These are phyloP conservation scores for Dryadula phaetusa DNA, from an alignment of 2,888 invertebrate species.

Conservation along the genomic window DNA sequence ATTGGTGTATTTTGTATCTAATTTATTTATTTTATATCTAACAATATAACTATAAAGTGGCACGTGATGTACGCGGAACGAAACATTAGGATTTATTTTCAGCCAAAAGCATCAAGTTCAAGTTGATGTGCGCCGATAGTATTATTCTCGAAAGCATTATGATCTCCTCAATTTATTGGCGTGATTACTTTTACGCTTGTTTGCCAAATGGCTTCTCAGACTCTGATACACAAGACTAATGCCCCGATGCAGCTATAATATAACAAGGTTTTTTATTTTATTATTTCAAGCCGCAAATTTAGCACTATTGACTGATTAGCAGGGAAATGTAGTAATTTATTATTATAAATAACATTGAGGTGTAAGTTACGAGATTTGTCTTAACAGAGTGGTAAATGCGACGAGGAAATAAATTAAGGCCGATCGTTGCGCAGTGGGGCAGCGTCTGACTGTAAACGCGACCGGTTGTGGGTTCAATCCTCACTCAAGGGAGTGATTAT, in stretches of 20 bases:
- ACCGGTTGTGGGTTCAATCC: no score
- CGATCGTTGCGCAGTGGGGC: no score
- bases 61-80: constrained; percentile 21
- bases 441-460: no score
- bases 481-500: no score
- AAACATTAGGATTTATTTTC: constrained; percentile 58
- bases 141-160: constrained; percentile 55
- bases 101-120: constrained; percentile 70
- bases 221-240: constrained; percentile 38
- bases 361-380: no score
- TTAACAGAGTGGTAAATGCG: no score
- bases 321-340: not conserved
- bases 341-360: no score
- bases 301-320: not conserved
- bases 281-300: not conserved
- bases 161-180: constrained; percentile 40
- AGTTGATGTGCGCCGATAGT: constrained; percentile 49
- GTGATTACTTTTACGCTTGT: constrained; percentile 27
- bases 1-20: constrained; percentile 23
- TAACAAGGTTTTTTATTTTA: not conserved
- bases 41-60: constrained; percentile 5
- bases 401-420: no score
- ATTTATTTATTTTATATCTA: not conserved
- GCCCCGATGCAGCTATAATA: not conserved
- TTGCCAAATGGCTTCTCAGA: constrained; percentile 42